Percentiles rank a stretch among this genome's conserved stretches.
Evolutionary conservation across 1,140 invertebrate species (phyloP).

Genomic region (Cyrtorhinus lividipennis): DNA sequence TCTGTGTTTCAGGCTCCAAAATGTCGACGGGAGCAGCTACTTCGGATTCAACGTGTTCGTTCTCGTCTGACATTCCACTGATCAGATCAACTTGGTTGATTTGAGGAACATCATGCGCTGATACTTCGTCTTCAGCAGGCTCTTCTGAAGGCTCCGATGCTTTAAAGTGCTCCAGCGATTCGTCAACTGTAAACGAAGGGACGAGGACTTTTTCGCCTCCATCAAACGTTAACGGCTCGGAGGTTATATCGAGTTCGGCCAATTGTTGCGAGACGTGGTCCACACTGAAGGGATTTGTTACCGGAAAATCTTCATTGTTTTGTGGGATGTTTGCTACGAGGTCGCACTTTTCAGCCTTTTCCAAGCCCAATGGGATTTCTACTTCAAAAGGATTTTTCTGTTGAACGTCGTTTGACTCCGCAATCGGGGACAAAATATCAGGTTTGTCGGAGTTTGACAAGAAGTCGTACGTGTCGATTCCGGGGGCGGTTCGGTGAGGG

Average conservation of each 20-base stretch:
- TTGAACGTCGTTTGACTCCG: neutral
- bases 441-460: slow-evolving; percentile 2
- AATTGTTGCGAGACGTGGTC: neutral
- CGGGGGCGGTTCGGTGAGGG: neutral
- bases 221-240: neutral
- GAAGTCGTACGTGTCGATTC: neutral
- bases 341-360: slow-evolving; percentile 8
- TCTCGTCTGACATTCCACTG: no score
- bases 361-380: neutral
- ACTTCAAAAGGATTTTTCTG: slow-evolving; percentile 13
- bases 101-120: neutral
- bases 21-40: no score
- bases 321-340: neutral
- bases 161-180: neutral
- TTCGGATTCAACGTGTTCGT: no score
- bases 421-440: slow-evolving; percentile 11
- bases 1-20: no score
- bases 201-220: no score
- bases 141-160: neutral
- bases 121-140: neutral
- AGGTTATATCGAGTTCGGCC: neutral
- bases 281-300: neutral
- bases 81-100: neutral
- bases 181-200: no score
- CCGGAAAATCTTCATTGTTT: neutral